Base-by-base conservation (phyloP, 2,113 vertebrate species). In the Phocoena sinus region DNA sequence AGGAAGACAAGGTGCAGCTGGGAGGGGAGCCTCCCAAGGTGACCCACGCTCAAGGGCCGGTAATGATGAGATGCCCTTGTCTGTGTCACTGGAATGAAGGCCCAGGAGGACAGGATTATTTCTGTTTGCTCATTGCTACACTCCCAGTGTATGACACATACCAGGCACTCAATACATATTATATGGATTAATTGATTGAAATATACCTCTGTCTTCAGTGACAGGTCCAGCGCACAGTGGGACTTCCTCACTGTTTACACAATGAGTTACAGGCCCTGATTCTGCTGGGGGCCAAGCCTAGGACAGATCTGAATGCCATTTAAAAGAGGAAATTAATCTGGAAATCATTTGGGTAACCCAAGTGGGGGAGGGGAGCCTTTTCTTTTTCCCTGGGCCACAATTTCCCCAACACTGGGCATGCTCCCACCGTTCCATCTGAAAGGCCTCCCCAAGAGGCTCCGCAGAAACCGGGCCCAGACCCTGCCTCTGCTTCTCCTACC, bases 121-220 rank as follows among this genome's bases (percentile, higher is more conserved):
- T 17, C 50, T 23, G 21, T 60, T 41, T n/a, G 76, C 26, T 67
- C 8, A 11, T 17, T 10, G 1, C 58, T 38, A 0, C 33, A 2
- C 26, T 53, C 5, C 50, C 11, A 68, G 26, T 17, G 0, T 1
- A 15, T 0, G n/a, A 26, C 5, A 4, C 31, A 20, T 12, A 1
- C 31, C 8, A 5, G 26, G 56, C 10, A 33, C 36, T 67, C 44
- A 11, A 12, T 3, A 33, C 36, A 4, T 17, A 13, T 13, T 9
- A 7, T 3, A n/a, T 1, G 60, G n/a, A 38, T 67, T 8, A 31
- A 62, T 1, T 7, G n/a, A 50, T 1, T 10, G 84, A 82, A n/a
- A 21, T 15, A 28, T 2, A 38, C 47, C 8, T 63, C 65, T 1
- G 53, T 18, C 21, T 38, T 23, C 20, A 38, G 6, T 25, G 62